Base-by-base conservation (phyloP, 2,113 vertebrate species). In the Verasper variegatus region DNA sequence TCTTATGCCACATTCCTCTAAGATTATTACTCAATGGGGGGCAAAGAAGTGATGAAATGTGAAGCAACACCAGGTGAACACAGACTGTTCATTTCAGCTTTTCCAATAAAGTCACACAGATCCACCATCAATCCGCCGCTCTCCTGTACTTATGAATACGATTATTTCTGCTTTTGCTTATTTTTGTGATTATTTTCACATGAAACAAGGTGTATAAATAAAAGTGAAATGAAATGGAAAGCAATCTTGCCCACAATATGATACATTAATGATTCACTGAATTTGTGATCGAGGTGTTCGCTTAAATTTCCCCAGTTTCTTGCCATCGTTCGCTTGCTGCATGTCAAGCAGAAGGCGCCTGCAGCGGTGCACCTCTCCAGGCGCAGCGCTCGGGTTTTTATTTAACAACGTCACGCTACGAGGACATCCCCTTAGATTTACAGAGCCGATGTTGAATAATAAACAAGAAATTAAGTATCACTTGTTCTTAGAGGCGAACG, bases 291-390 rank as follows among this genome's bases (percentile, higher is more conserved):
- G 66, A 78, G 82, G 52, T 78, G 74, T 64, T 60, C 0, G 24
- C 64, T 47, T 69, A 86, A 76, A 92, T 92, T 92, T 92, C 89
- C 86, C 91, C 65, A 83, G 86, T 75, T 88, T 77, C 87, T 76
- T 20, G 58, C 51, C 62, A 17, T 66, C 37, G 47, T 18, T 58
- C 54, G 26, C 74, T 59, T 80, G 9, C 86, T 82, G 87, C 82
- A 51, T 92, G 68, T 66, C 82, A 90, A 92, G 80, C 78, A 88
- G 79, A 58, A 57, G 69, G 2, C 14, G 17, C 78, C 70, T 76
- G 64, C 68, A 37, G 68, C 70, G 45, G 68, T 54, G 42, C 62
- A 47, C 74, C 69, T 71, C 87, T 69, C 37, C 4, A 7, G 26
- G 72, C 23, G 49, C 14, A 40, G 58, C n/a, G 9, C 63, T 78